Percentiles rank a stretch among this genome's conserved stretches.
Evolutionary conservation across 2,888 invertebrate species (phyloP).

Genomic region (Hirtodrosophila histrioides): DNA sequence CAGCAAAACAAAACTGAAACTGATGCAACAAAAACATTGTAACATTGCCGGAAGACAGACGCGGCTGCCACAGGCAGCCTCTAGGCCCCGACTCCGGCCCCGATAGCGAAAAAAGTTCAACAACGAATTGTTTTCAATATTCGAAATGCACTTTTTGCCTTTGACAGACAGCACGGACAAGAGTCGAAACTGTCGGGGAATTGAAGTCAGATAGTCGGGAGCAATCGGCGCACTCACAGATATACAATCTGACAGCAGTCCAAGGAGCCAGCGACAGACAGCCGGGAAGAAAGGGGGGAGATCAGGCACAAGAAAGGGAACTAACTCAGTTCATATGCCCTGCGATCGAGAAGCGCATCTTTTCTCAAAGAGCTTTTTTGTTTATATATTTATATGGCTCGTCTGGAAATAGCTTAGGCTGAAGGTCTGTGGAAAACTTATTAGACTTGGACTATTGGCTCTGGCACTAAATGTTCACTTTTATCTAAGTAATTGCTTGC

Average conservation of each 20-base stretch:
- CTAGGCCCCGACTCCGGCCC: neutral
- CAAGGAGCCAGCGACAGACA: conserved; percentile 47
- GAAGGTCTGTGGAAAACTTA: conserved; percentile 5
- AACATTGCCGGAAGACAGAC: conserved; percentile 75
- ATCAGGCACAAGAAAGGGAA: conserved; percentile 7
- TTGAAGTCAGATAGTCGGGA: conserved; percentile 21
- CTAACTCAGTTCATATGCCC: conserved; percentile 27
- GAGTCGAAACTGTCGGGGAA: conserved; percentile 13
- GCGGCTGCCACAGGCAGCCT: conserved; percentile 11
- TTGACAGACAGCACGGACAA: conserved; percentile 67
- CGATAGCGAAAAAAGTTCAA: conserved; percentile 36
- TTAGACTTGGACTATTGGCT: neutral
- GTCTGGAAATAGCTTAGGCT: neutral
- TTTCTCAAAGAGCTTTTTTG: conserved; percentile 32
- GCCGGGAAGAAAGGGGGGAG: conserved; percentile 20
- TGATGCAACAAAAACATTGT: conserved; percentile 76
- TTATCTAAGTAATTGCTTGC: conserved; percentile 59
- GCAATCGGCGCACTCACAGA: conserved; percentile 45
- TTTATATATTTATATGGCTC: conserved; percentile 10
- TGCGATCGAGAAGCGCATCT: conserved; percentile 42
- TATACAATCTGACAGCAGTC: conserved; percentile 69
- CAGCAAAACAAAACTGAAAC: conserved; percentile 55
- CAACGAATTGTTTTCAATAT: conserved; percentile 74
- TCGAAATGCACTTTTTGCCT: conserved; percentile 62
- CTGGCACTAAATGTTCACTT: conserved; percentile 49